phyloP scores from a whole-genome alignment of 2,888 invertebrate genomes.

The Laspeyria flexula region DNA sequence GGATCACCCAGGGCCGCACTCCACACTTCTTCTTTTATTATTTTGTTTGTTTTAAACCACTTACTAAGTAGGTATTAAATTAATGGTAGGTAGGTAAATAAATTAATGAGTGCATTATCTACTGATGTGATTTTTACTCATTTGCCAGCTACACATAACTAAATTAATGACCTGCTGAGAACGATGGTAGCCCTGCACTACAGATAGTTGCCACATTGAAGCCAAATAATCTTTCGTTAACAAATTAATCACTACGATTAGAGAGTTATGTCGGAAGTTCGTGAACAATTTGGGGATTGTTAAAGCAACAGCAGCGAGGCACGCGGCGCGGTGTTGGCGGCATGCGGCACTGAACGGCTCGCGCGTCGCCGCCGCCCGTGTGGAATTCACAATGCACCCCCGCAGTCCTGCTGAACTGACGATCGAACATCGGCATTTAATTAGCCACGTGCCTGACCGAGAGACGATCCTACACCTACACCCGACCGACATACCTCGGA shows the following conservation, averaged over 20 bases:
- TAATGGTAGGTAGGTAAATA: no score
- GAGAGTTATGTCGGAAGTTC: conserved; percentile 53
- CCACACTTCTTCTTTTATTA: conserved; percentile 14
- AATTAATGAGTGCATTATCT: neutral
- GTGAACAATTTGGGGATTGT: conserved; percentile 71
- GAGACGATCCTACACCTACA: conserved; percentile 59
- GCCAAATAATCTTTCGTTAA: neutral
- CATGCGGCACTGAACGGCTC: conserved; percentile 46
- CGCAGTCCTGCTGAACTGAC: conserved; percentile 44
- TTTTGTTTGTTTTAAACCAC: neutral
- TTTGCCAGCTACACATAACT: no score
- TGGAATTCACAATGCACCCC: conserved; percentile 71
- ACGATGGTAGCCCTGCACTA: no score
- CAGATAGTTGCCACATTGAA: no score
- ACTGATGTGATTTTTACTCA: no score
- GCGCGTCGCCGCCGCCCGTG: conserved; percentile 58
- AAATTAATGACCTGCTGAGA: no score
- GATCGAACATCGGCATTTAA: conserved; percentile 80
- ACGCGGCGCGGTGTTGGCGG: conserved; percentile 63
- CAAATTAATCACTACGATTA: conserved; percentile 19
- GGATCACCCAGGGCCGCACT: conserved; percentile 80
- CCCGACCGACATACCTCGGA: conserved; percentile 69
- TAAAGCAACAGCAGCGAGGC: conserved; percentile 57
- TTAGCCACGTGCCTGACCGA: conserved; percentile 79
- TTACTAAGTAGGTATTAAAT: no score